A percentile compares a stretch with the other conserved stretches of the same genome.
These are phyloP conservation scores for Antrozous pallidus DNA, from an alignment of 2,797 vertebrate genomes.

Conservation along the genomic window DNA sequence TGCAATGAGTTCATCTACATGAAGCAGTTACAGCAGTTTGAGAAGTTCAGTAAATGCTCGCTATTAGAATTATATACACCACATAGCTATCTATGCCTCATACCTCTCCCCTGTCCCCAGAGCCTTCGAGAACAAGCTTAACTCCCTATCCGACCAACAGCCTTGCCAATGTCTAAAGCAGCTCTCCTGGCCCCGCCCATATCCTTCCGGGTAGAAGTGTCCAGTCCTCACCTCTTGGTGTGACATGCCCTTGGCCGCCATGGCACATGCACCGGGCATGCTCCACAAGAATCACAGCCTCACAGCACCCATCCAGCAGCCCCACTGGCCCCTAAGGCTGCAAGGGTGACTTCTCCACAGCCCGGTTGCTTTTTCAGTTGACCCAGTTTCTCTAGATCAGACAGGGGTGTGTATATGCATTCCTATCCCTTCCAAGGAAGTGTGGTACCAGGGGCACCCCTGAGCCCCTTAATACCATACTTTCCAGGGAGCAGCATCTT, in stretches of 20 bases:
- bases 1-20: background rate
- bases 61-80: background rate
- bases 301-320: background rate
- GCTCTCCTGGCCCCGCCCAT: rapidly evolving
- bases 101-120: background rate
- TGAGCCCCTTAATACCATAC: background rate
- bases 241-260: background rate
- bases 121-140: background rate
- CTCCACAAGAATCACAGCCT: background rate
- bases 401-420: background rate
- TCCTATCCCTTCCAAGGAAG: background rate
- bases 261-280: too few relatives aligned
- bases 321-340: background rate
- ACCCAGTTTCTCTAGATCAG: background rate
- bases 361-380: background rate
- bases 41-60: background rate
- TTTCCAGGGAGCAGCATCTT: background rate
- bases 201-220: background rate
- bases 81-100: background rate
- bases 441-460: rapidly evolving
- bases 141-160: background rate
- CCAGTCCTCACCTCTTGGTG: background rate
- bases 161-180: background rate
- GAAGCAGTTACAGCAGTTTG: background rate
- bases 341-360: background rate